Base-by-base conservation (phyloP, 2,888 invertebrate species). In the Apodemia mormo region DNA sequence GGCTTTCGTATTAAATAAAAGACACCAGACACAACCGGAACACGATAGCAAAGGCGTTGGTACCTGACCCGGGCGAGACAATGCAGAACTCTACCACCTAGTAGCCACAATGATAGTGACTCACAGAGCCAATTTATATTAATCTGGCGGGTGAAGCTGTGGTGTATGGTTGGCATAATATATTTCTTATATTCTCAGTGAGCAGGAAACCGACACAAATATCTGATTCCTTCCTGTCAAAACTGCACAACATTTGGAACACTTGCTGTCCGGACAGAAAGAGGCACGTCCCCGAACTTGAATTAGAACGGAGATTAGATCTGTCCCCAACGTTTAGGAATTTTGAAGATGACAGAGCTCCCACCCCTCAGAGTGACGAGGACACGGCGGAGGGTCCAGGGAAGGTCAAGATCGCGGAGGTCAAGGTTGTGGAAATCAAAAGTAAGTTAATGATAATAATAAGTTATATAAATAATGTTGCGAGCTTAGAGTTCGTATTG, bases 231-330 rank as follows among this genome's bases (percentile, higher is more conserved):
- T 84, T 89, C 58, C 78, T 92, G 0, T 73, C 74, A 5, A 81
- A 82, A 56, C 78, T 92, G 0, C 82, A 89, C 71, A 73, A 73
- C 0, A 75, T 92, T 0, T 93, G 92, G 92, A 81, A 84, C 74
- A 78, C 80, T 0, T 90, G 88, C 67, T 89, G 92, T 45, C 89
- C 90, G 0, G 88, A 90, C 56, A 75, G 92, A 0, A 83, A 79
- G 49, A 80, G 76, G 1, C 74, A 79, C 14, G 61, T 54, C n/a
- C 30, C 64, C 14, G 68, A 69, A 45, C 56, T 68, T 45, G 69
- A 37, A 49, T 61, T 33, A 22, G 87, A 87, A 4, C 68, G 79
- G 12, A 74, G 85, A 7, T 74, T 74, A 2, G 83, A 84, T 37
- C 68, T 85, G 2, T 85, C 87, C 0, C 88, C 89, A 0, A 81